phyloP scores from a whole-genome alignment of 2,113 vertebrate species.

The Uria lomvia region DNA sequence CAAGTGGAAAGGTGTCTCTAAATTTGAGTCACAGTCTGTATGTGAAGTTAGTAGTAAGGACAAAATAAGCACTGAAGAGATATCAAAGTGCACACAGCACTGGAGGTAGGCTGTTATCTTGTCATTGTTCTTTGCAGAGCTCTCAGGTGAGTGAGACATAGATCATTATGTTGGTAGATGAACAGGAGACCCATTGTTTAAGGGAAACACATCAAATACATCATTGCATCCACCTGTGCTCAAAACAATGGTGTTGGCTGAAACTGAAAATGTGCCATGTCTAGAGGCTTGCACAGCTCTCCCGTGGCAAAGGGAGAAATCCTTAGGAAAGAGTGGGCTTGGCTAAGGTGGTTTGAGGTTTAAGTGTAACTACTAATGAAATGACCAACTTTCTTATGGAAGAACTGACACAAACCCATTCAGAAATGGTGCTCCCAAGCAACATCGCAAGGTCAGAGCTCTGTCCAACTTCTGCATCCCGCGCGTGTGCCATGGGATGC shows the following conservation, averaged over 20 bases:
- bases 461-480: not conserved
- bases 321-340: not conserved
- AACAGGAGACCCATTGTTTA: not conserved
- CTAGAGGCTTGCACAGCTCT: not conserved
- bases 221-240: not conserved
- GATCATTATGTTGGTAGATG: not conserved
- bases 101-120: not conserved
- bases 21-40: not conserved
- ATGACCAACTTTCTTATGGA: not conserved
- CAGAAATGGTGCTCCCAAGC: not conserved
- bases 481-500: rapidly evolving
- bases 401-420: not conserved
- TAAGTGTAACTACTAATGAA: not conserved
- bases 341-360: not conserved
- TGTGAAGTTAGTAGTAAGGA: not conserved
- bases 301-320: not conserved
- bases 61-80: not conserved
- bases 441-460: not conserved
- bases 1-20: not conserved
- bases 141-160: not conserved
- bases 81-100: not conserved
- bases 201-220: not conserved
- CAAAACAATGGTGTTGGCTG: not conserved
- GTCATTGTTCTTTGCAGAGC: not conserved
- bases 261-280: not conserved